A percentile compares a stretch with the other conserved stretches of the same genome.
These are phyloP conservation scores for Crocallis elinguaria DNA, from an alignment of 2,888 invertebrate genomes.

Conservation along the genomic window DNA sequence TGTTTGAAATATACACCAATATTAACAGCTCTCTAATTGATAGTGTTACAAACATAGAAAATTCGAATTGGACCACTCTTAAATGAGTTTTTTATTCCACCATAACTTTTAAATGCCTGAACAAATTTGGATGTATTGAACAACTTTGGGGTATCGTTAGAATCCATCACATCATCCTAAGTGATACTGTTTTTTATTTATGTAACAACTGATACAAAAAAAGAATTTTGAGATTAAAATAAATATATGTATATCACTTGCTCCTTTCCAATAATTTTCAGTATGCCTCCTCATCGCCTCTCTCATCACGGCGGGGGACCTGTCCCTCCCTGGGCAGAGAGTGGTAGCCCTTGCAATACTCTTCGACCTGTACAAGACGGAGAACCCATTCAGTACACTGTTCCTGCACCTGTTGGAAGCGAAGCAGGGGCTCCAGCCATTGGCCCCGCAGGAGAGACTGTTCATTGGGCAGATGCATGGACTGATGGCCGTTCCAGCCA, in stretches of 20 bases:
- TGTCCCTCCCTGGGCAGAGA: constrained; percentile 75
- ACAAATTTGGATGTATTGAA: no score
- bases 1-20: no score
- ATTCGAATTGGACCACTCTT: no score
- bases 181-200: no score
- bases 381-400: constrained; percentile 75
- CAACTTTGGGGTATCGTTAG: no score
- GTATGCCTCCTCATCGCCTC: constrained; percentile 78
- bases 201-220: background rate
- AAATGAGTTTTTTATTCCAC: no score
- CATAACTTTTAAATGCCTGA: no score
- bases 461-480: constrained; percentile 90
- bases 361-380: constrained; percentile 73
- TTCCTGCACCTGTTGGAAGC: constrained; percentile 75
- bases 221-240: background rate
- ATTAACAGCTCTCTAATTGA: no score
- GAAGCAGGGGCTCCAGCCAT: constrained; percentile 66
- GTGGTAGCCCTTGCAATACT: constrained; percentile 75
- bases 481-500: constrained; percentile 86
- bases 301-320: constrained; percentile 75
- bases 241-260: background rate
- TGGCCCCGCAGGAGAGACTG: constrained; percentile 87
- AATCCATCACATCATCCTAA: no score
- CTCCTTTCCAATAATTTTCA: constrained; percentile 42
- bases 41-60: no score